These are phyloP conservation scores for Drosophila subquinaria DNA, from an alignment of 2,888 invertebrate species.

Conservation along the genomic window DNA sequence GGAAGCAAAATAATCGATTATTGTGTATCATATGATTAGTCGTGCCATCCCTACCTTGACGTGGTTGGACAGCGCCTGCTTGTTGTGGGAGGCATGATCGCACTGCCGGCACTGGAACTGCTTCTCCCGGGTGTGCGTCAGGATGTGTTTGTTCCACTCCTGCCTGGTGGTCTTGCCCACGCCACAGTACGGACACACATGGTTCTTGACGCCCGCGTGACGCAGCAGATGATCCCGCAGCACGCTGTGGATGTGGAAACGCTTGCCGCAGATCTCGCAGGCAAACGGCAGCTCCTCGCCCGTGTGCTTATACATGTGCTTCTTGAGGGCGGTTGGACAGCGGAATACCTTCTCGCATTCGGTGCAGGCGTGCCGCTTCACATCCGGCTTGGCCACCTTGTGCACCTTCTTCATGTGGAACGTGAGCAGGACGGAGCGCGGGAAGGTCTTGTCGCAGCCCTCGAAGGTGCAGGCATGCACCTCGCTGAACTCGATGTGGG, in stretches of 20 bases:
- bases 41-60: constrained; percentile 72
- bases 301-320: constrained; percentile 84
- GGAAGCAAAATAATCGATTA: too few species aligned
- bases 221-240: constrained; percentile 83
- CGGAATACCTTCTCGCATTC: constrained; percentile 84
- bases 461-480: constrained; percentile 80
- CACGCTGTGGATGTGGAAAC: constrained; percentile 83
- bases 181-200: constrained; percentile 84
- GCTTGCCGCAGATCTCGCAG: constrained; percentile 83
- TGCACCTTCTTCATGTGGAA: constrained; percentile 82
- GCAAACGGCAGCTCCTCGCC: constrained; percentile 83
- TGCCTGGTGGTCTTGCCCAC: constrained; percentile 84
- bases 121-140: constrained; percentile 84
- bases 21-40: too few species aligned
- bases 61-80: constrained; percentile 82
- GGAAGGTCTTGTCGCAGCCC: constrained; percentile 80
- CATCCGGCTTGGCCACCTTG: constrained; percentile 70
- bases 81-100: constrained; percentile 82
- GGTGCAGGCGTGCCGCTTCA: constrained; percentile 77
- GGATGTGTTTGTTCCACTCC: constrained; percentile 83
- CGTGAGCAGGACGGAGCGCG: constrained; percentile 78
- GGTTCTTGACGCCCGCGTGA: constrained; percentile 84
- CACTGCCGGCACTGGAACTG: constrained; percentile 83
- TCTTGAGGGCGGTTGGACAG: constrained; percentile 83
- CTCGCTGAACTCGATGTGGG: constrained; percentile 82